Evolutionary conservation across 1,140 invertebrate genomes (phyloP).

Genomic region (Phocides pigmalion): DNA sequence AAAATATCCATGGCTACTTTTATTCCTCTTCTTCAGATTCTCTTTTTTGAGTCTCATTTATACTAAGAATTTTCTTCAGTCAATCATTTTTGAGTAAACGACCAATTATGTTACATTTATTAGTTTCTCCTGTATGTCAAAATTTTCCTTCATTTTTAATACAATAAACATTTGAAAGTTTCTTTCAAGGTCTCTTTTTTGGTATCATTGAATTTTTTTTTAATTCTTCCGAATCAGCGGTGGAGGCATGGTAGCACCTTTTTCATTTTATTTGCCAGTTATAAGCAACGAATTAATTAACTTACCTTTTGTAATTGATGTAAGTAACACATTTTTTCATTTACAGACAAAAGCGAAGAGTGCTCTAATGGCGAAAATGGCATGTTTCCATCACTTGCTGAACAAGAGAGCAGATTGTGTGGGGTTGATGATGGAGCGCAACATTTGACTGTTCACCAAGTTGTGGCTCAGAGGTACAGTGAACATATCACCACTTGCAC

Average conservation of each 20-base stretch:
- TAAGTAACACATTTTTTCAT: conserved; percentile 23
- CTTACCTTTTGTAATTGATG: not conserved
- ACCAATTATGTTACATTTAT: too few relatives aligned
- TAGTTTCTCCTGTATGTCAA: too few relatives aligned
- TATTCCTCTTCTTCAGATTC: too few relatives aligned
- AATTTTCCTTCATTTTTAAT: too few relatives aligned
- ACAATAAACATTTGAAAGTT: too few relatives aligned
- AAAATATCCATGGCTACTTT: too few relatives aligned
- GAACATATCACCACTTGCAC: too few relatives aligned
- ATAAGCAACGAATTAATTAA: conserved; percentile 2
- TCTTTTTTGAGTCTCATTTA: too few relatives aligned
- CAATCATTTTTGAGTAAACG: too few relatives aligned
- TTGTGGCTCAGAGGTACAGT: conserved; percentile 88
- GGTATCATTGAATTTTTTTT: not conserved
- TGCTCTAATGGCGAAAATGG: conserved; percentile 67
- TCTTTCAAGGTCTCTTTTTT: not conserved
- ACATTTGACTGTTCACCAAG: conserved; percentile 89
- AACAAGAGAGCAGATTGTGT: conserved; percentile 74
- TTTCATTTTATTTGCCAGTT: conserved; percentile 26
- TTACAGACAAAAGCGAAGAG: conserved; percentile 74
- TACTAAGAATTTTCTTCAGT: too few relatives aligned
- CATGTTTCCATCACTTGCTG: conserved; percentile 80
- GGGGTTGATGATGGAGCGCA: conserved; percentile 79
- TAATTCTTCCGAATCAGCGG: conserved; percentile 9
- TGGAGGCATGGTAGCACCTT: conserved; percentile 24